A percentile compares a stretch with the other conserved stretches of the same genome.
Evolutionary conservation across 2,797 vertebrate genomes (phyloP).

Genomic region (Sebastes kiyomatsui): DNA sequence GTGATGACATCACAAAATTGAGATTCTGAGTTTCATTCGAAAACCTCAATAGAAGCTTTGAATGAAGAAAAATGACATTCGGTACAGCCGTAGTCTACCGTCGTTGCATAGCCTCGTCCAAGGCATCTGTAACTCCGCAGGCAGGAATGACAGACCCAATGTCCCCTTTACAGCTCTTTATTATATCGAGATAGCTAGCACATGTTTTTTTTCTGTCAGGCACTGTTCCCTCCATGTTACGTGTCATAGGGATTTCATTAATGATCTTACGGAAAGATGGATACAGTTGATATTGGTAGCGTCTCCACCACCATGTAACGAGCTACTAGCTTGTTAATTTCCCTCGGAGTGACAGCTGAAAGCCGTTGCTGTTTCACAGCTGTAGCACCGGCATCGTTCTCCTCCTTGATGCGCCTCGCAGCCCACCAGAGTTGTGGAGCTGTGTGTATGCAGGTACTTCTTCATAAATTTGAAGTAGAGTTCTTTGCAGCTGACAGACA

Average conservation of each 20-base stretch:
- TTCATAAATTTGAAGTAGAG: neutral
- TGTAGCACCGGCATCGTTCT: neutral
- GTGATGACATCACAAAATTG: neutral
- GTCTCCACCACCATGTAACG: neutral
- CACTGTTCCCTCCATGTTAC: neutral
- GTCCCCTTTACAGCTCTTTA: neutral
- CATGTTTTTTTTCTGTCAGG: neutral
- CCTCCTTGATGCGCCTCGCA: no score
- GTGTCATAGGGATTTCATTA: neutral
- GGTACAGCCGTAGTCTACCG: neutral
- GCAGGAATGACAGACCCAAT: neutral
- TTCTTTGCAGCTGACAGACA: neutral
- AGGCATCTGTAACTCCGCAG: neutral
- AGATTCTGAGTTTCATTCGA: neutral
- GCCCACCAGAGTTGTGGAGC: neutral
- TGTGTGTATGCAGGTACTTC: neutral
- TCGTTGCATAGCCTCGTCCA: neutral
- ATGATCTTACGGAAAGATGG: neutral
- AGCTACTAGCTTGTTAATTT: neutral
- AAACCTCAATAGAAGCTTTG: neutral
- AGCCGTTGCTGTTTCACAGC: no score
- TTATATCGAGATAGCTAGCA: neutral
- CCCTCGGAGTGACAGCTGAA: neutral
- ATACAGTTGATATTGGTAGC: neutral
- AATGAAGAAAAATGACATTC: neutral